A percentile compares a stretch with the other conserved stretches of the same genome.
Conservation (phyloP, 2,113 vertebrate species). For the Struthio camelus region DNA sequence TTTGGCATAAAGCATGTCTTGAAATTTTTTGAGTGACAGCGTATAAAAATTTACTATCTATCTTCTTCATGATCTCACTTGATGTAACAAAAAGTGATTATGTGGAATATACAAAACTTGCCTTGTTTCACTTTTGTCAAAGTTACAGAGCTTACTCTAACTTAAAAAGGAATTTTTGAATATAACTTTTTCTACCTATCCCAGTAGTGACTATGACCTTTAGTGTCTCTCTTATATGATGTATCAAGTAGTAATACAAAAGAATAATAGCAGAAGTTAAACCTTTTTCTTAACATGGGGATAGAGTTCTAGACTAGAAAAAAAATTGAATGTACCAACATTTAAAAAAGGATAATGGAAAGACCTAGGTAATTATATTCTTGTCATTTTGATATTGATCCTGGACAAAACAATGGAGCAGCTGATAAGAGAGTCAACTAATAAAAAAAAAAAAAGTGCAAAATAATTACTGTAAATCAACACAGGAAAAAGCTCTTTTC, state of each 20-base stretch:
- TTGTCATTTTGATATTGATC: not conserved
- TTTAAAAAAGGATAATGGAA: not conserved
- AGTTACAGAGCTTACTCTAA: not conserved
- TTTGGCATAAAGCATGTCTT: not conserved
- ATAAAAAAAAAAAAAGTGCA: not conserved
- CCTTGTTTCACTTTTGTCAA: not conserved
- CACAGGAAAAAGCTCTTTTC: not conserved
- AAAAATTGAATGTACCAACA: not conserved
- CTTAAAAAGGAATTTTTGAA: not conserved
- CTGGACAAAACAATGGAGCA: not conserved
- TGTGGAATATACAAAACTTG: not conserved
- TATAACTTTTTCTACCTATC: not conserved
- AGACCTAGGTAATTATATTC: not conserved
- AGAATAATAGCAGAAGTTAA: not conserved
- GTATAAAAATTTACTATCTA: not conserved
- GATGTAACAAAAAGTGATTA: not conserved
- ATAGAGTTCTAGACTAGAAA: not conserved
- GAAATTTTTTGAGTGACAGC: not conserved
- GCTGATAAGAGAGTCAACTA: not conserved
- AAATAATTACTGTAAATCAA: not conserved
- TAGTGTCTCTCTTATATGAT: not conserved
- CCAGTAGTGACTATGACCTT: not conserved
- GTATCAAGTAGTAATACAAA: not conserved
- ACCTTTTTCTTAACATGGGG: not conserved
- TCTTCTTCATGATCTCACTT: not conserved